A percentile compares a stretch with the other conserved stretches of the same genome.
Evolutionary conservation across 2,113 vertebrate species (phyloP).

Genomic region (Genyomyrus donnyi): DNA sequence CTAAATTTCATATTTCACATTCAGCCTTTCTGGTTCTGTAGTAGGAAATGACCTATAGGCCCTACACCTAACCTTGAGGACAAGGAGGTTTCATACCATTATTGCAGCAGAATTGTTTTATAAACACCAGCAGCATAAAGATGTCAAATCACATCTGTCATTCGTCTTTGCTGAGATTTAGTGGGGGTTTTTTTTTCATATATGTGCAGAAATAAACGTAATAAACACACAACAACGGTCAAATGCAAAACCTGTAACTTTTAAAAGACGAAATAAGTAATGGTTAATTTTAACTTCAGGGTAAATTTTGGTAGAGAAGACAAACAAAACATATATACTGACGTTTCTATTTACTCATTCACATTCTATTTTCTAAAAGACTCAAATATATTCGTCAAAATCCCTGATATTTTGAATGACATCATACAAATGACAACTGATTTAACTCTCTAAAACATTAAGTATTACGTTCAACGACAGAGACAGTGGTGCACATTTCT

Average conservation of each 20-base stretch:
- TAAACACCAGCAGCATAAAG: not conserved
- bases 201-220: not conserved
- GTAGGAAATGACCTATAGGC: not conserved
- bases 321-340: not conserved
- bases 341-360: not conserved
- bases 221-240: not conserved
- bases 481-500: not conserved
- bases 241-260: not conserved
- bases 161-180: not conserved
- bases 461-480: no score
- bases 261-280: not conserved
- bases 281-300: not conserved
- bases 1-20: not conserved
- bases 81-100: not conserved
- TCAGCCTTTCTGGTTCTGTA: not conserved
- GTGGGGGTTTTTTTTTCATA: not conserved
- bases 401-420: not conserved
- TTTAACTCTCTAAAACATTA: not conserved
- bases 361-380: not conserved
- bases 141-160: not conserved
- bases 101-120: not conserved
- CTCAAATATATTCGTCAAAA: not conserved
- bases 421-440: not conserved
- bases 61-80: not conserved
- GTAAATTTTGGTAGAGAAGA: not conserved